A percentile compares a stretch with the other conserved stretches of the same genome.
phyloP scores from a whole-genome alignment of 30 jellyfish, hydroid and myxozoan species.

The Aurelia coerulea region DNA sequence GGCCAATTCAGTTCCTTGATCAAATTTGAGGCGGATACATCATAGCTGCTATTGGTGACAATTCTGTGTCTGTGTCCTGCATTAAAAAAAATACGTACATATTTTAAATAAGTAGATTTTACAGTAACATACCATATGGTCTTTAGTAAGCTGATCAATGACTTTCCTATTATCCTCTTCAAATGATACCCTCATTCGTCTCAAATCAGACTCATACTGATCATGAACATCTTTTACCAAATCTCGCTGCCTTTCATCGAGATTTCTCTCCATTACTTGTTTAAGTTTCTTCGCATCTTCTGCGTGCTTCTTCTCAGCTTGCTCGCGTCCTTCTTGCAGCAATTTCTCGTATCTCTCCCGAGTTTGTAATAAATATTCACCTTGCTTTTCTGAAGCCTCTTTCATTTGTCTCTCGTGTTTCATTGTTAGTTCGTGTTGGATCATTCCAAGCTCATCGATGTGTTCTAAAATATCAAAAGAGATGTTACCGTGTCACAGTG shows the following conservation, averaged over 20 bases:
- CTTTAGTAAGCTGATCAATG: slow-evolving; percentile 38
- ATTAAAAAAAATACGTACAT: too few relatives aligned
- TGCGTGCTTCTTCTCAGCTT: slow-evolving; percentile 57
- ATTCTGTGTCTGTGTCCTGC: too few relatives aligned
- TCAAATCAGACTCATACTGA: slow-evolving; percentile 49
- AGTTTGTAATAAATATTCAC: slow-evolving; percentile 44
- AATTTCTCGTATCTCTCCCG: slow-evolving; percentile 62
- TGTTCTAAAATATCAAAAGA: slow-evolving; percentile 13
- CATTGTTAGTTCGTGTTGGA: slow-evolving; percentile 53
- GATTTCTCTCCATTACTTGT: slow-evolving; percentile 40
- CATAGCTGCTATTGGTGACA: too few relatives aligned
- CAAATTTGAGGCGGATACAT: too few relatives aligned
- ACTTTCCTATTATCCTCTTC: slow-evolving; percentile 35
- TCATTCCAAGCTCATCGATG: slow-evolving; percentile 57
- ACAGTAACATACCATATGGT: slow-evolving; percentile 49
- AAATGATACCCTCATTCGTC: slow-evolving; percentile 1
- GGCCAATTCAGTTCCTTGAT: too few relatives aligned
- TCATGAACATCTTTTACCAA: slow-evolving; percentile 33
- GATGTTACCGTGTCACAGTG: too few relatives aligned
- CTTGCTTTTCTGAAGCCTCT: slow-evolving; percentile 29
- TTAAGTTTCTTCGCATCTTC: slow-evolving; percentile 54
- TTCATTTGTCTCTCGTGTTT: slow-evolving; percentile 43
- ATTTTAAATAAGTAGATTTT: too few relatives aligned
- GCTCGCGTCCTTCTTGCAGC: slow-evolving; percentile 37
- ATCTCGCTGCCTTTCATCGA: slow-evolving; percentile 45